Evolutionary conservation across 53 echinoderm and acorn worm genomes (phyloP), one percentile per base, ranked within the genome.

Genomic region (Astropecten irregularis): DNA sequence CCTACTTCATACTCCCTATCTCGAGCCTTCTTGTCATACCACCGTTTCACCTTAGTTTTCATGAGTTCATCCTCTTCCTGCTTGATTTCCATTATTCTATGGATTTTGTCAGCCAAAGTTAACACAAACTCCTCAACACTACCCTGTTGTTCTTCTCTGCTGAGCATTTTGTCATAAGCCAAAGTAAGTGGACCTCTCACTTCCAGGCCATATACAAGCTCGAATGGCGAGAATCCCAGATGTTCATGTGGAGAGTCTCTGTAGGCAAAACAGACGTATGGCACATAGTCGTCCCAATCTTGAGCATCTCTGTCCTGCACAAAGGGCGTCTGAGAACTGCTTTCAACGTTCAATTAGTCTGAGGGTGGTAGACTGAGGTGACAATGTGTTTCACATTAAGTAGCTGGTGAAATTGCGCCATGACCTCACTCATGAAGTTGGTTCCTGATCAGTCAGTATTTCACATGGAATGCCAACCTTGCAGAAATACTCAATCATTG

Each of bases 381-480:
- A 61, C 33, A 3, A 61, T 15, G 13, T 61, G 61, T 13, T 61
- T 61, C 1, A 61, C 61, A 61, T 61, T 29, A 8, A 61, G 16
- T 1, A 61, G 2, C 14, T 61, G 4, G 18, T 31, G 32, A 0
- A 61, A 31, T 2, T 61, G 61, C 1, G 29, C 2, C 66, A 66
- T 66, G 20, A 38, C 38, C 22, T 38, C 40, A 38, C 66, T 38
- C 48, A 68, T 77, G 34, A 85, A 84, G 34, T 90, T 77, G 26
- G 85, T 36, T 0, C 85, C 90, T 85, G 85, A 26, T 90, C 90
- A 29, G 90, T 57, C 9, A 84, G 25, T 66, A 85, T 85, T 52
- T 90, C 85, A 21, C 48, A 4, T 0, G 81, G 90, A 37, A 90
- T 58, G 0, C 89, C 85, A 9, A 89, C 85, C 26, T 59, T 50